Base-by-base conservation (phyloP, 1,140 invertebrate species). In the Drosophila arawakana region DNA sequence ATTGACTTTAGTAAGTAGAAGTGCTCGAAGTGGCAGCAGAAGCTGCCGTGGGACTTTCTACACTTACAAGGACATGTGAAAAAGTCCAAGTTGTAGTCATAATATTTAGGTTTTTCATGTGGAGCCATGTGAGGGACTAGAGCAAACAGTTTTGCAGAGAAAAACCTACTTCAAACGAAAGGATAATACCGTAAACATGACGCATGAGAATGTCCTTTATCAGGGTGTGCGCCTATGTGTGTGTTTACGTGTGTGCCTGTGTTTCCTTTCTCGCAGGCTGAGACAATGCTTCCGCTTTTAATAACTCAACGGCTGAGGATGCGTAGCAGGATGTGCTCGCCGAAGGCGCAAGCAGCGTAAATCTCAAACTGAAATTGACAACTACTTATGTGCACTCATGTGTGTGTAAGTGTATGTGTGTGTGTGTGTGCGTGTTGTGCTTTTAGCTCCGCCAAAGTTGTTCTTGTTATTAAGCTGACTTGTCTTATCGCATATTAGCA, bases 231-330 rank as follows among this genome's bases (percentile, higher is more conserved):
- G 50, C 39, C 41, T 67, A 37, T 58, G 1, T 44, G 43, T 46
- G 18, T 55, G 7, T 21, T 18, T 61, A n/a, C 39, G 30, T 76
- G 46, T 54, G 43, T 18, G n/a, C 2, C 21, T 25, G 13, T 57
- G 37, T 41, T 69, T 63, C 50, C 58, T 70, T 61, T 9, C 58
- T 39, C 25, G 18, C 30, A 62, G 61, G 55, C 57, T 55, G 44
- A 76, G 65, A 83, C 83, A 80, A 82, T 59, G 60, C 60, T 88
- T 80, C 77, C 80, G 80, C 50, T 72, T 72, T 80, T 88, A 86
- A 86, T 83, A 86, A 88, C 69, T 63, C 60, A 70, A 49, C 58
- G 34, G 8, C 41, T 41, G 4, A 44, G 57, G 41, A 59, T 47
- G 30, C 35, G 25, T 43, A 30, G 44, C 44, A 67, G 82, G 73